Base-by-base conservation (phyloP, 2,113 vertebrate species). In the Nycticryphes semicollaris region DNA sequence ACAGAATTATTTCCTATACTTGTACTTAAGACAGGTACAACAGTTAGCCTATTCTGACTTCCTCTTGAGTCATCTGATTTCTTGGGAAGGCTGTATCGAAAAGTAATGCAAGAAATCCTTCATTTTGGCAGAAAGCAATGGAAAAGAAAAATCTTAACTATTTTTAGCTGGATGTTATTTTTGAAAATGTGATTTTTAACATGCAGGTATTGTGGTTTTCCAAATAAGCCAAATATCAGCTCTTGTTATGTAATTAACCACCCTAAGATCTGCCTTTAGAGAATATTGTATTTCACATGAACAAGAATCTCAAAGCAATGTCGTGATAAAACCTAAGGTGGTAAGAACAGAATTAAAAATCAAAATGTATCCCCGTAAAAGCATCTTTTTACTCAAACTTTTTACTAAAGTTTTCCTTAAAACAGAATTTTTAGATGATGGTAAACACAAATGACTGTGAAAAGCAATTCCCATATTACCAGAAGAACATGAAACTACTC, bases 211-310 rank as follows among this genome's bases (percentile, higher is more conserved):
- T 62, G 14, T 66, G 31, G 20, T 78, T 25, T 60, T 85, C 17
- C 0, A 0, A 69, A 64, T 60, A 24, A 81, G 5, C 11, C 59
- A 68, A 25, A 50, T 13, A 25, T 11, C 47, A 5, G 4, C 4
- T 91, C 6, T 50, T 45, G 24, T 21, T 87, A 11, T 31, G 28
- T 28, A n/a, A 72, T n/a, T 43, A 53, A 53, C 23, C 45, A 62
- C 9, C 7, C 45, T 62, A 82, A 50, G 25, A 41, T 24, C 8
- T 82, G 25, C 10, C 3, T 2, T 62, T 56, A 79, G 33, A 56
- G 14, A 80, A 14, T n/a, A 50, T 10, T 35, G 3, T 45, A 54
- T 82, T 73, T 63, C 14, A 45, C 17, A 18, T 37, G 33, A 37
- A 56, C 30, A 82, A 70, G 45, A 22, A 6, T 82, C 14, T 25